Percentiles rank a stretch among this genome's conserved stretches.
Conservation (phyloP, 1,140 invertebrate species). For the Drosophila nigrodunni region DNA sequence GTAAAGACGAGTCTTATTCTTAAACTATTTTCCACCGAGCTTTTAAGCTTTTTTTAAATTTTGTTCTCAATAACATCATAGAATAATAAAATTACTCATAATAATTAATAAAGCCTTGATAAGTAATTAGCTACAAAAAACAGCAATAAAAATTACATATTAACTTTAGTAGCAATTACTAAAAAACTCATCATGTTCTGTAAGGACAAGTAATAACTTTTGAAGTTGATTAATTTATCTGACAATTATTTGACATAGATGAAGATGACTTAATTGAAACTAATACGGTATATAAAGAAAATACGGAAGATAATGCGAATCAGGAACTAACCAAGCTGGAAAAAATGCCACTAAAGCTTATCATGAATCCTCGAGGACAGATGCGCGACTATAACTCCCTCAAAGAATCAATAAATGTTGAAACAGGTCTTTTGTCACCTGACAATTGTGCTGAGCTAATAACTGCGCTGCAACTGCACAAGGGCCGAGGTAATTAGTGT, state of each 20-base stretch:
- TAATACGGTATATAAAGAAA: conserved; percentile 49
- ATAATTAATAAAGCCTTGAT: too few relatives aligned
- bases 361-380: conserved; percentile 92
- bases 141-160: too few relatives aligned
- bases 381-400: conserved; percentile 88
- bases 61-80: too few relatives aligned
- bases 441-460: conserved; percentile 91
- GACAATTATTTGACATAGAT: conserved; percentile 43
- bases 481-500: conserved; percentile 88
- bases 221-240: neutral
- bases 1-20: too few relatives aligned
- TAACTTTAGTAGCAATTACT: neutral
- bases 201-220: conserved; percentile 17
- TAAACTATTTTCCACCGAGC: too few relatives aligned
- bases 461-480: conserved; percentile 90
- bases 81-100: too few relatives aligned
- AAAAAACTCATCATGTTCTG: neutral
- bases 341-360: conserved; percentile 89
- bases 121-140: too few relatives aligned
- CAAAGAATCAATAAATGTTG: conserved; percentile 87
- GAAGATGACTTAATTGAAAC: conserved; percentile 49
- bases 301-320: conserved; percentile 37
- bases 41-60: too few relatives aligned
- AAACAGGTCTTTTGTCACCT: conserved; percentile 88
- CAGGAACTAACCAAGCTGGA: conserved; percentile 80